phyloP scores from a whole-genome alignment of 2,888 invertebrate species.

The Andricus curvator region DNA sequence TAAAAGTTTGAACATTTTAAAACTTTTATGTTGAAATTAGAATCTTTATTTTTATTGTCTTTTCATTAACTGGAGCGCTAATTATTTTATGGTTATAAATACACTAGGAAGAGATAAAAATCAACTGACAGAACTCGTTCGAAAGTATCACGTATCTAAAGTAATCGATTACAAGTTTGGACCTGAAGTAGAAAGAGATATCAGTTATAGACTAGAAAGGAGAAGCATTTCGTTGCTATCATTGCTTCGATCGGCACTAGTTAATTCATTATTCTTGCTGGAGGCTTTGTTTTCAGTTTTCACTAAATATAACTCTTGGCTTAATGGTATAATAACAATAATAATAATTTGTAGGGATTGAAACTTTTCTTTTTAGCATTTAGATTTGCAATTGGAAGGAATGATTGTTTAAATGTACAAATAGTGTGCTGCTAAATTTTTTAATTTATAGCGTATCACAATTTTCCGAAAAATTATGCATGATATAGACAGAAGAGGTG shows the following conservation, averaged over 20 bases:
- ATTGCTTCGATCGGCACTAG: neutral
- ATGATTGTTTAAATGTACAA: no score
- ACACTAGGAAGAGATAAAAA: no score
- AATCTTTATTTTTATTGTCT: no score
- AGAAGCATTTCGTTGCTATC: neutral
- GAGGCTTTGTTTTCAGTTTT: neutral
- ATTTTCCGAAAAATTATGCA: neutral
- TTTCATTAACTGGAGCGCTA: no score
- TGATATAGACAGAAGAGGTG: neutral
- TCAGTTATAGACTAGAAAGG: neutral
- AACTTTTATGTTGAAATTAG: no score
- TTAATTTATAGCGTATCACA: neutral
- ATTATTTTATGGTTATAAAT: no score
- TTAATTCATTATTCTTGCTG: neutral
- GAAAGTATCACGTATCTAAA: no score
- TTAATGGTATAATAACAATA: no score
- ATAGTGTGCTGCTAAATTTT: neutral
- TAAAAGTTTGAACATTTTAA: no score
- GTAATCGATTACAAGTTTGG: no score
- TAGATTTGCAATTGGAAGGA: neutral
- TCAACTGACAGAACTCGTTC: no score
- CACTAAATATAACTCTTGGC: neutral
- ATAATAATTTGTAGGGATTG: neutral
- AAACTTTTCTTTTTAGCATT: neutral
- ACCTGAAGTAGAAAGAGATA: neutral